A percentile compares a stretch with the other conserved stretches of the same genome.
Evolutionary conservation across 2,113 vertebrate species (phyloP).

Genomic region (Callaeas wilsoni): DNA sequence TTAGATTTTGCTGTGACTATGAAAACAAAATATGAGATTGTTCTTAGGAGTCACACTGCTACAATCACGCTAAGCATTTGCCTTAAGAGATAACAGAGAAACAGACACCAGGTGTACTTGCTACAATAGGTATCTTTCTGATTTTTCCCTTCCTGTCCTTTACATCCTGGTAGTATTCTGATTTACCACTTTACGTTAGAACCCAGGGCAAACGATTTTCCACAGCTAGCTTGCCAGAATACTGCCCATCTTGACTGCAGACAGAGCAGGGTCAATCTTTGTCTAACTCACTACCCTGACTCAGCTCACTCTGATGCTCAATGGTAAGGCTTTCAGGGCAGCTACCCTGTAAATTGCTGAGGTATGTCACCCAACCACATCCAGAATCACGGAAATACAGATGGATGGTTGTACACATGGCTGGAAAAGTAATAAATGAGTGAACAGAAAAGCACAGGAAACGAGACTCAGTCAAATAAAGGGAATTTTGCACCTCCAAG

Average conservation of each 20-base stretch:
- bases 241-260: background rate
- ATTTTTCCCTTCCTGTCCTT: background rate
- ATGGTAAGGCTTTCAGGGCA: background rate
- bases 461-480: background rate
- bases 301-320: background rate
- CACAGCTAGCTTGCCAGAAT: background rate
- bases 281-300: background rate
- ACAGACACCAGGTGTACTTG: background rate
- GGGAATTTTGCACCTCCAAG: background rate
- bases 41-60: background rate
- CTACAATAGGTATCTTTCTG: background rate
- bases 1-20: background rate
- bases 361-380: background rate
- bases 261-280: background rate
- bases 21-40: background rate
- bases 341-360: background rate
- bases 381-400: background rate
- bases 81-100: background rate
- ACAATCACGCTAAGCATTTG: background rate
- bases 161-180: background rate
- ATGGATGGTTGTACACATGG: background rate
- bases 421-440: background rate
- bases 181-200: background rate
- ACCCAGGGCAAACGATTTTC: background rate
- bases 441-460: background rate